These are phyloP conservation scores for Chiridota heheva DNA, from an alignment of 35 echinoderm and acorn worm species.

Conservation along the genomic window DNA sequence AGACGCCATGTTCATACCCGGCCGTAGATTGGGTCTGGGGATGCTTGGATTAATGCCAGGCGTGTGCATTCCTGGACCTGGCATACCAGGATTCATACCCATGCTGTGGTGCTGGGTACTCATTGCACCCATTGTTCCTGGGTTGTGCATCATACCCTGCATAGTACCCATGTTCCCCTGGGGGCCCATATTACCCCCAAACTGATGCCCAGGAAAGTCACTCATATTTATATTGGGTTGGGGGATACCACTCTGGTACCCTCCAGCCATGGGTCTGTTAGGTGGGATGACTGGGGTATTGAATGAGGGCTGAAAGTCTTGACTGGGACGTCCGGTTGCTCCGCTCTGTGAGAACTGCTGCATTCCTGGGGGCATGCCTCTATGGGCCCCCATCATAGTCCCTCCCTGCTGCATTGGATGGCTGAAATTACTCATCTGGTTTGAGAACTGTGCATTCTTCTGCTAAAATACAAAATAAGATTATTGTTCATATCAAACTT, in stretches of 20 bases:
- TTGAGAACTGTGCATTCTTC: constrained; percentile 27
- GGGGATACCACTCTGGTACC: constrained; percentile 43
- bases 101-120: constrained; percentile 57
- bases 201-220: constrained; percentile 32
- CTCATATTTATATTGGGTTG: constrained; percentile 33
- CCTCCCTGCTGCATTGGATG: constrained; percentile 40
- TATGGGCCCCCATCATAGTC: constrained; percentile 38
- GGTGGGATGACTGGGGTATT: constrained; percentile 54
- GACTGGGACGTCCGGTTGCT: constrained; percentile 28
- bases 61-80: constrained; percentile 49
- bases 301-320: constrained; percentile 26
- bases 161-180: constrained; percentile 40
- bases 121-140: constrained; percentile 33
- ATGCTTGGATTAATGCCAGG: constrained; percentile 79
- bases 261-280: constrained; percentile 11
- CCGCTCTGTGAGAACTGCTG: constrained; percentile 30
- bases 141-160: constrained; percentile 64
- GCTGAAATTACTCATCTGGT: constrained; percentile 47
- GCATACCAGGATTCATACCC: constrained; percentile 53
- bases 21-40: constrained; percentile 56
- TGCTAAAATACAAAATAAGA: constrained; percentile 1
- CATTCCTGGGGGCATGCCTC: constrained; percentile 13
- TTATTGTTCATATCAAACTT: no score
- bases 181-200: constrained; percentile 40
- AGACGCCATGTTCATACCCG: constrained; percentile 16